Evolutionary conservation across 2,113 vertebrate species (phyloP).

Genomic region (Macquaria ambigua): DNA sequence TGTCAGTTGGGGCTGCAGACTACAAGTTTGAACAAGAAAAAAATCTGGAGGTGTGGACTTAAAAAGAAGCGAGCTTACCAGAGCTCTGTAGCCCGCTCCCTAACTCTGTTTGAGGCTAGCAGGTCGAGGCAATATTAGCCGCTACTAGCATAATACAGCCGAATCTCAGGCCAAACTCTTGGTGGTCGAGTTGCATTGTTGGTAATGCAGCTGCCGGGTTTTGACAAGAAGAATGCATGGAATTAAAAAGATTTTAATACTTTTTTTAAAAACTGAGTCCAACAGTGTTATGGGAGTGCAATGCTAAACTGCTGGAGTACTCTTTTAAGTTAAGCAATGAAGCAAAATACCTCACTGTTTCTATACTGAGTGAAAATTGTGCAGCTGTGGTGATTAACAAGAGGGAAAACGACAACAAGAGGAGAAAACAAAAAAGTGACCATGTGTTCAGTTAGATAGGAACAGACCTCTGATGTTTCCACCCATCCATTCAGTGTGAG

Average conservation of each 20-base stretch:
- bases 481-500: neutral
- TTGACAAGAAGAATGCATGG: neutral
- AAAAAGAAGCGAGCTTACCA: no score
- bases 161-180: no score
- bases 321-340: neutral
- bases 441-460: constrained; percentile 24
- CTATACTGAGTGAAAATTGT: neutral
- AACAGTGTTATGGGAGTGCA: no score
- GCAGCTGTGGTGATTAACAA: neutral
- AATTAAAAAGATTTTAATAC: neutral
- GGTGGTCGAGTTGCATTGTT: neutral
- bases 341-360: neutral
- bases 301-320: no score
- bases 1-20: neutral
- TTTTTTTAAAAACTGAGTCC: neutral
- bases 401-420: neutral
- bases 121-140: neutral
- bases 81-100: neutral
- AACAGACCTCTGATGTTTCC: constrained; percentile 25
- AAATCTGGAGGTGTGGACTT: neutral
- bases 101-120: neutral
- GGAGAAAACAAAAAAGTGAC: neutral
- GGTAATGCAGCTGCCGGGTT: neutral
- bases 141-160: no score
- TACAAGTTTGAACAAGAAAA: no score